Base-by-base conservation (phyloP, 2,888 invertebrate species). In the Sinodicranocentrus sp. region DNA sequence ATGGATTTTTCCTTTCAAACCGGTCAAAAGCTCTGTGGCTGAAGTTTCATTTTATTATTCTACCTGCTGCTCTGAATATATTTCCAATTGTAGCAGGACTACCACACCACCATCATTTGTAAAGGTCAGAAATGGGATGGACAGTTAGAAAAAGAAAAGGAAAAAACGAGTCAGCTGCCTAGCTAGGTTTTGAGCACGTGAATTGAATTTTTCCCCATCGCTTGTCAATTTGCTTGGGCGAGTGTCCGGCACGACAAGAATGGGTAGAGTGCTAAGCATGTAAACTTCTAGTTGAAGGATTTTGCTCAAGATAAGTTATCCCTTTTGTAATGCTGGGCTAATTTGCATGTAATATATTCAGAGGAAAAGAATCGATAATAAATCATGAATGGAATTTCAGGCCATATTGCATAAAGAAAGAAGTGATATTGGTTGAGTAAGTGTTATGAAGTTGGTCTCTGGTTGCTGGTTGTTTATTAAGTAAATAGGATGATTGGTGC, bases 331-430 rank as follows among this genome's bases (percentile, higher is more conserved):
- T 33, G 33, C 33, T 33, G 33, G n/a, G 54, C 54, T 78, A 70
- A 78, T 78, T 70, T 70, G 48, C 59, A 70, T 78, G 26, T 57
- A 70, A 70, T 59, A 33, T 54, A 48, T 10, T 3, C 10, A 61
- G n/a, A 57, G 21, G 21, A 78, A 68, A 70, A 78, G 61, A 67
- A 65, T 65, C 73, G 73, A 73, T 67, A 65, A 80, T 79, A 80
- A 80, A 72, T 80, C 80, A 72, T 73, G 28, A 67, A 71, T 61
- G 72, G 72, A 79, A 65, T 72, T 71, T 72, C 21, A 61, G 26
- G 43, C 17, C 10, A 13, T n/a, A 59, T 57, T 8, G 25, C 26
- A 54, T 15, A 25, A 8, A 25, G 2, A 3, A n/a, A 6, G 71
- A 52, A 39, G 13, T 39, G 13, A 39, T 39, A 39, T n/a, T n/a